A percentile compares a stretch with the other conserved stretches of the same genome.
These are phyloP conservation scores for Ptychobarbus kaznakovi DNA, from an alignment of 2,797 vertebrate species.

Conservation along the genomic window DNA sequence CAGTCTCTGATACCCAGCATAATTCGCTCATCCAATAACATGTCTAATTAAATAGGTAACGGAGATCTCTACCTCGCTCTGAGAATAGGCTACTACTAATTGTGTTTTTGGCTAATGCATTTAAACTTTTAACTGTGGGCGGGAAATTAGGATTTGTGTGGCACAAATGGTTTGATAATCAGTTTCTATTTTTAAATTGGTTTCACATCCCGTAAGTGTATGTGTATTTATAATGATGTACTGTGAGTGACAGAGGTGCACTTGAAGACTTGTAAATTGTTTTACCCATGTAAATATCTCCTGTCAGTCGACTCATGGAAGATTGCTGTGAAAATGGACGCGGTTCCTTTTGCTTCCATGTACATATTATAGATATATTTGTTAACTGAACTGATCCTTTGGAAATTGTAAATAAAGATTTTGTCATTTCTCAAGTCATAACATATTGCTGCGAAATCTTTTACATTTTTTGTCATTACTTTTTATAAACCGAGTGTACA, in stretches of 20 bases:
- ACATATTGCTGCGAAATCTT: conserved; percentile 32
- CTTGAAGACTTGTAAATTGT: conserved; percentile 74
- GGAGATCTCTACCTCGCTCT: conserved; percentile 51
- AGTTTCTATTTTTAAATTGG: conserved; percentile 55
- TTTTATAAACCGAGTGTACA: background rate
- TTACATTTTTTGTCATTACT: background rate
- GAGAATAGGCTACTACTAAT: conserved; percentile 7
- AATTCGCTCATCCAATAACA: conserved; percentile 21
- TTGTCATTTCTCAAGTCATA: conserved; percentile 87
- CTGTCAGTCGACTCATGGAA: conserved; percentile 70
- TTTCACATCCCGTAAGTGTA: conserved; percentile 63
- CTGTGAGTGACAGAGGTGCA: conserved; percentile 67
- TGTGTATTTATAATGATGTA: conserved; percentile 80
- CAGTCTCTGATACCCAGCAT: conserved; percentile 26
- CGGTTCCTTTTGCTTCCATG: conserved; percentile 85
- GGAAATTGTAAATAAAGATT: conserved; percentile 96
- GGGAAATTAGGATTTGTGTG: conserved; percentile 43
- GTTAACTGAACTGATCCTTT: conserved; percentile 91
- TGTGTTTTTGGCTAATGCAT: conserved; percentile 33
- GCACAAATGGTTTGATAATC: conserved; percentile 69
- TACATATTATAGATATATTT: conserved; percentile 88
- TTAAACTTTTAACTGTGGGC: conserved; percentile 16
- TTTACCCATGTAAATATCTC: conserved; percentile 76
- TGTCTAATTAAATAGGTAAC: conserved; percentile 13
- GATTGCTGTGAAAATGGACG: conserved; percentile 86